Evolutionary conservation across 2,113 vertebrate species (phyloP).

Genomic region (Hippoglossus stenolepis): DNA sequence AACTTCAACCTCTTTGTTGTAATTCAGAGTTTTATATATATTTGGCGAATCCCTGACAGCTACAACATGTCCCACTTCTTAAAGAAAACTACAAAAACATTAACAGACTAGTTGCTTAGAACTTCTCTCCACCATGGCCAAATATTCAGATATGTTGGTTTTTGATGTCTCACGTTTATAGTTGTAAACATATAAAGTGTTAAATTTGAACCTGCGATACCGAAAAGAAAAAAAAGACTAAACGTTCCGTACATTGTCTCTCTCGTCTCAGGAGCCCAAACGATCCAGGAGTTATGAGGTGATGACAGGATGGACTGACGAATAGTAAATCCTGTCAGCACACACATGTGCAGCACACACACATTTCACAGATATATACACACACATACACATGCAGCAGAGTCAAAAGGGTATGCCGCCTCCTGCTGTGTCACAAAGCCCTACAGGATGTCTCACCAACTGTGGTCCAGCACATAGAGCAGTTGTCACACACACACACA

Average conservation of each 20-base stretch:
- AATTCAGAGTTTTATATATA: not conserved
- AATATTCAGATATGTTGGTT: not conserved
- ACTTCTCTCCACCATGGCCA: not conserved
- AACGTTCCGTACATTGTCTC: conserved; percentile 11
- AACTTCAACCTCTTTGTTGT: not conserved
- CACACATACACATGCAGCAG: conserved; percentile 15
- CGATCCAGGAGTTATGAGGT: conserved; percentile 47
- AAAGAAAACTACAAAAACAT: too few relatives aligned
- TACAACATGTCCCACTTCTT: too few relatives aligned
- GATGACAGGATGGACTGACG: conserved; percentile 57
- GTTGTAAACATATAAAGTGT: not conserved
- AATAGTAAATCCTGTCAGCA: conserved; percentile 69
- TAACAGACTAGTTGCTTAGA: too few relatives aligned
- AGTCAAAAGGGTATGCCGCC: conserved; percentile 43
- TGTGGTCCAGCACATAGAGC: conserved; percentile 48
- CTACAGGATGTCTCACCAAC: conserved; percentile 67
- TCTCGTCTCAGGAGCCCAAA: conserved; percentile 29
- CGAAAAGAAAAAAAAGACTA: not conserved
- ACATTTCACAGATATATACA: conserved; percentile 20
- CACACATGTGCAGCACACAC: conserved; percentile 20
- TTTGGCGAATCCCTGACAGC: too few relatives aligned
- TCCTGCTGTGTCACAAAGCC: conserved; percentile 56
- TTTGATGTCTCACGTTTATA: not conserved
- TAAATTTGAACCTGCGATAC: not conserved
- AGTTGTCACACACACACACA: conserved; percentile 46